Evolutionary conservation across 2,888 invertebrate species (phyloP).

Genomic region (Dysmachus trigonus): DNA sequence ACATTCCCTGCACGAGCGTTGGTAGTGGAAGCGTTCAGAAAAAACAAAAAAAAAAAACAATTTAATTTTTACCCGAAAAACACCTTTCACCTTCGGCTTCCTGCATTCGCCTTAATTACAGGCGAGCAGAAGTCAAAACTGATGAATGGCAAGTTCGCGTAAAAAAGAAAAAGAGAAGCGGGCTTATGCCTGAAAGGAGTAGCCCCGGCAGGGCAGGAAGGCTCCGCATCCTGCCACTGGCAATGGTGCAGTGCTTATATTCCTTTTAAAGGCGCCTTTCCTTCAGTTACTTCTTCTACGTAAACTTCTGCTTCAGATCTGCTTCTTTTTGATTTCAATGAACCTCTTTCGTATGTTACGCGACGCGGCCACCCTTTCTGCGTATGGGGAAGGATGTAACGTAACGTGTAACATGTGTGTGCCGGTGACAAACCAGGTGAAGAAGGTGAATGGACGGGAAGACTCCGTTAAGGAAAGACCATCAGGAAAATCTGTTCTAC

Average conservation of each 20-base stretch:
- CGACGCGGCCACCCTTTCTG: background rate
- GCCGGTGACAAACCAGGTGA: background rate
- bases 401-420: background rate
- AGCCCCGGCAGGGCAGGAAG: background rate
- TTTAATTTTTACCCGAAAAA: background rate
- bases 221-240: background rate
- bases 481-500: conserved; percentile 7
- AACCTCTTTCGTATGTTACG: too few species aligned
- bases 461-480: background rate
- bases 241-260: background rate
- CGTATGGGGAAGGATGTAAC: background rate
- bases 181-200: background rate
- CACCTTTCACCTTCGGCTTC: background rate
- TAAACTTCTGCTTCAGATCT: background rate
- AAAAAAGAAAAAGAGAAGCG: background rate
- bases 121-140: conserved; percentile 2
- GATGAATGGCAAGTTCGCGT: conserved; percentile 7
- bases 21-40: background rate
- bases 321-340: conserved; percentile 34
- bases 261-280: background rate
- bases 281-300: background rate
- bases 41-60: too few species aligned
- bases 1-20: background rate
- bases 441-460: background rate
- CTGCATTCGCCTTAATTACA: conserved; percentile 20